phyloP scores from a whole-genome alignment of 2,888 invertebrate genomes.

The Diplolepis rosae region DNA sequence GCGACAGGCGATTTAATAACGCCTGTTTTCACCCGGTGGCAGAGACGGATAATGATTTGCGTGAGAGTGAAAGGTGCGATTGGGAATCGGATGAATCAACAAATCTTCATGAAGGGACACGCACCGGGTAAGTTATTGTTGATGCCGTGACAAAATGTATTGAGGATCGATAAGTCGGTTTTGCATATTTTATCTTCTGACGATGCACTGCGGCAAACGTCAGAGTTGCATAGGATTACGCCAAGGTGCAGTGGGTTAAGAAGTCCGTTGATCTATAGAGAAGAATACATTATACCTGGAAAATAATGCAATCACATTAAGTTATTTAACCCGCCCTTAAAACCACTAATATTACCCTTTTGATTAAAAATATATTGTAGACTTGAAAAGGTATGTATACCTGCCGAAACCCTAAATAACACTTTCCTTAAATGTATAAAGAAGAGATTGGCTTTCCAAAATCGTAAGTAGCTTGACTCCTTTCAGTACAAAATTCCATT shows the following conservation, averaged over 20 bases:
- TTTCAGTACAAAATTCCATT: no score
- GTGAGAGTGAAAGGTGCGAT: slow-evolving; percentile 10
- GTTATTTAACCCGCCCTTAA: no score
- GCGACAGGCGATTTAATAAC: not conserved
- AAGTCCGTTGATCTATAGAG: slow-evolving; percentile 16
- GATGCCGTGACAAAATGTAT: slow-evolving; percentile 27
- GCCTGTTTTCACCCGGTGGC: slow-evolving; percentile 2
- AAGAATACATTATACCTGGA: not conserved
- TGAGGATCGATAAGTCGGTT: slow-evolving; percentile 36
- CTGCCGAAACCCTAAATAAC: no score
- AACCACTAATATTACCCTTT: no score
- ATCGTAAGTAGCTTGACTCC: no score
- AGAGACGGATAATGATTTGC: not conserved
- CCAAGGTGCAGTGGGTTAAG: slow-evolving; percentile 21
- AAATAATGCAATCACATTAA: not conserved
- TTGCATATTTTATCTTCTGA: slow-evolving; percentile 33
- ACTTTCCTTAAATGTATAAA: no score
- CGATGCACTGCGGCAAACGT: slow-evolving; percentile 36
- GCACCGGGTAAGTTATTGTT: slow-evolving; percentile 11
- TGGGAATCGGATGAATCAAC: slow-evolving; percentile 29
- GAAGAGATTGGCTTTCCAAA: no score
- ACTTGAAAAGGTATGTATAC: no score
- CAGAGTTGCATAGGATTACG: slow-evolving; percentile 30
- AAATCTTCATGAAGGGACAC: slow-evolving; percentile 1
- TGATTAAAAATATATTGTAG: no score